These are phyloP conservation scores for Brachyhypopomus occidentalis DNA, from an alignment of 2,113 vertebrate genomes.

Conservation along the genomic window DNA sequence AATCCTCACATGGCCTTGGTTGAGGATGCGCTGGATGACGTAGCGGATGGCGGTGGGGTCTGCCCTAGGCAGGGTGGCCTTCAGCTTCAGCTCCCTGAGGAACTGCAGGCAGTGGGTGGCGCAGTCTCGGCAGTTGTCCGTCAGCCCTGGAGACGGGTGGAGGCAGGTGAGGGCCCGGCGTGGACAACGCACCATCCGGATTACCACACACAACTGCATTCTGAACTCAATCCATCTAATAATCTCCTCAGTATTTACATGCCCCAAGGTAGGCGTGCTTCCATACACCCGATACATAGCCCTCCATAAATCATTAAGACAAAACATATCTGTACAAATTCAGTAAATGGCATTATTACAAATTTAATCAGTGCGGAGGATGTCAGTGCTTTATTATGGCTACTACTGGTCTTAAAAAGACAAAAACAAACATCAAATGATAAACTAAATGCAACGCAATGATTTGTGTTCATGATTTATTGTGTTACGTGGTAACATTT, in stretches of 20 bases:
- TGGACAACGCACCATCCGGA: too few species aligned
- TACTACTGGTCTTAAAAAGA: background rate
- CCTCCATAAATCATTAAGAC: background rate
- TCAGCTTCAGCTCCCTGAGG: conserved; percentile 79
- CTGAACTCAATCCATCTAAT: background rate
- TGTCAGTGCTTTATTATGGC: background rate
- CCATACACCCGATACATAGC: background rate
- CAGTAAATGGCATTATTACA: too few species aligned
- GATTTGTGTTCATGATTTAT: too few species aligned
- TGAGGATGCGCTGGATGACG: conserved; percentile 75
- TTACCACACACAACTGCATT: background rate
- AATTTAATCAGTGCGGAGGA: too few species aligned
- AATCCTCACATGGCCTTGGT: conserved; percentile 79
- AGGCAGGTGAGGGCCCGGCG: background rate
- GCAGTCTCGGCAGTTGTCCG: conserved; percentile 83
- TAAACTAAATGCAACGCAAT: too few species aligned
- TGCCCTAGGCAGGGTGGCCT: conserved; percentile 68
- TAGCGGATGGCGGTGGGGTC: conserved; percentile 67
- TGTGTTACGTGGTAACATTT: background rate
- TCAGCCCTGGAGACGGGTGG: conserved; percentile 72
- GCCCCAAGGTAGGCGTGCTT: background rate
- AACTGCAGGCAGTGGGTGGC: conserved; percentile 82
- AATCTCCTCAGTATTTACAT: background rate
- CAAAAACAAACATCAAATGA: too few species aligned
- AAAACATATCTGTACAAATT: too few species aligned